Percentiles rank a stretch among this genome's conserved stretches.
These are phyloP conservation scores for Indri indri DNA, from an alignment of 2,113 vertebrate genomes.

Conservation along the genomic window DNA sequence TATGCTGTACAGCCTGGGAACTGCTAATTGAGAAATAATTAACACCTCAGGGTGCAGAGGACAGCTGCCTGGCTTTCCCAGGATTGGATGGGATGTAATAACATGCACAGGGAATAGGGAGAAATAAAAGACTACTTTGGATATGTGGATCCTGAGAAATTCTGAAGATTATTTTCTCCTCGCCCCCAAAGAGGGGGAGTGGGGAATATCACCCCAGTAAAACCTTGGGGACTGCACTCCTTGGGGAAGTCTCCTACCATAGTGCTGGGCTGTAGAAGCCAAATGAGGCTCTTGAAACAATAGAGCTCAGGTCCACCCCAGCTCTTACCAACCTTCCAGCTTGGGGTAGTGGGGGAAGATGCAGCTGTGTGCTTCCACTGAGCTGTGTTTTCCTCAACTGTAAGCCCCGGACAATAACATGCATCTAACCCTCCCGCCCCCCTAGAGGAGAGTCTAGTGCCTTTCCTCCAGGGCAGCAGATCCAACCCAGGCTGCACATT, in stretches of 20 bases:
- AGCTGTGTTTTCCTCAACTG: not conserved
- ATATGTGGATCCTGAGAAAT: not conserved
- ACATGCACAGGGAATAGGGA: not conserved
- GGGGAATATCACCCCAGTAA: not conserved
- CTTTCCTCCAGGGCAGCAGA: not conserved
- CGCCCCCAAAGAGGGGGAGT: too few species aligned
- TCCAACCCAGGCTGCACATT: not conserved
- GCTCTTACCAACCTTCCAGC: not conserved
- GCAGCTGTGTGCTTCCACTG: not conserved
- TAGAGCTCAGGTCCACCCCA: not conserved
- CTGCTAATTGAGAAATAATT: constrained; percentile 77
- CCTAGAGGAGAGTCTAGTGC: too few species aligned
- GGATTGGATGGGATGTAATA: constrained; percentile 3
- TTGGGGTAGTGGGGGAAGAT: not conserved
- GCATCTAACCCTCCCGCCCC: rapidly evolving
- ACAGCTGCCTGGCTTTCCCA: not conserved
- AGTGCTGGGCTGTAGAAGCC: not conserved
- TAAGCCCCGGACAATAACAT: not conserved
- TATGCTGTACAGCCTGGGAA: constrained; percentile 37
- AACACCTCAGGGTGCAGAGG: constrained; percentile 66
- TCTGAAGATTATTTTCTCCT: not conserved
- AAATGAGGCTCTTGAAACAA: not conserved
- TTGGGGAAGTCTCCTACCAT: not conserved
- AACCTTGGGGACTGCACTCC: not conserved
- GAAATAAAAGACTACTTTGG: not conserved